phyloP scores from a whole-genome alignment of 1,140 invertebrate species.

The Euura saliciscinereae region DNA sequence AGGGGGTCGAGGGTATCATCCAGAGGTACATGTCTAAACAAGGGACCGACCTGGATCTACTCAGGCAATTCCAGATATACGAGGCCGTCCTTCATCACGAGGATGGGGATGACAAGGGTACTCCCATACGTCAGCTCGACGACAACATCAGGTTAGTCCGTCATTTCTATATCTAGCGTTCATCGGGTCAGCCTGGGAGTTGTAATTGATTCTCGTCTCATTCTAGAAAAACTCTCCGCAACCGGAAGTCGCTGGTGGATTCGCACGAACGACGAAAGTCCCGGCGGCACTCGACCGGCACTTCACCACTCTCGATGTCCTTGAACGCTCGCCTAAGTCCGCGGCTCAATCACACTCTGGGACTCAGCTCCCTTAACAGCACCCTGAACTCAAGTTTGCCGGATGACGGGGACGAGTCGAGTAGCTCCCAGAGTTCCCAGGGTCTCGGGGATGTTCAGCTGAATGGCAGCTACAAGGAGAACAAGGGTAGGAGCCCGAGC shows the following conservation, averaged over 20 bases:
- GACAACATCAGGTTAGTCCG: conserved; percentile 71
- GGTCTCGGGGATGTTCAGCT: conserved; percentile 59
- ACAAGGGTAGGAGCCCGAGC: conserved; percentile 55
- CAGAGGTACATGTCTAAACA: conserved; percentile 92
- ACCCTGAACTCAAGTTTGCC: conserved; percentile 46
- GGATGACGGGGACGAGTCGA: conserved; percentile 64
- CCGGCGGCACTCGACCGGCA: conserved; percentile 74
- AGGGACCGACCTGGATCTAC: conserved; percentile 90
- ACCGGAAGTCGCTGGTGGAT: conserved; percentile 69
- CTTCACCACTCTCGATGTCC: conserved; percentile 61
- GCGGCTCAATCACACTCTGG: conserved; percentile 50
- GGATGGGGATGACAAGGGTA: conserved; percentile 79
- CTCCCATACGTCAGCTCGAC: conserved; percentile 75
- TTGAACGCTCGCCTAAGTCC: conserved; percentile 50
- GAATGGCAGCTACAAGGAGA: conserved; percentile 65
- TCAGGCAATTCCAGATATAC: conserved; percentile 94
- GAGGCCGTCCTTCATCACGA: conserved; percentile 92
- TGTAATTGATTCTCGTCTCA: not conserved
- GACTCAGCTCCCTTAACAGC: conserved; percentile 44
- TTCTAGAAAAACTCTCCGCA: conserved; percentile 75
- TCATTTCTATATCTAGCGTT: conserved; percentile 1
- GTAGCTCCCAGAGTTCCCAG: conserved; percentile 63
- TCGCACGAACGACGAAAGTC: conserved; percentile 76
- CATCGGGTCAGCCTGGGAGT: not conserved
- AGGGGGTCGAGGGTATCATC: conserved; percentile 93